These are phyloP conservation scores for Busseola fusca DNA, from an alignment of 2,888 invertebrate genomes.

Conservation along the genomic window DNA sequence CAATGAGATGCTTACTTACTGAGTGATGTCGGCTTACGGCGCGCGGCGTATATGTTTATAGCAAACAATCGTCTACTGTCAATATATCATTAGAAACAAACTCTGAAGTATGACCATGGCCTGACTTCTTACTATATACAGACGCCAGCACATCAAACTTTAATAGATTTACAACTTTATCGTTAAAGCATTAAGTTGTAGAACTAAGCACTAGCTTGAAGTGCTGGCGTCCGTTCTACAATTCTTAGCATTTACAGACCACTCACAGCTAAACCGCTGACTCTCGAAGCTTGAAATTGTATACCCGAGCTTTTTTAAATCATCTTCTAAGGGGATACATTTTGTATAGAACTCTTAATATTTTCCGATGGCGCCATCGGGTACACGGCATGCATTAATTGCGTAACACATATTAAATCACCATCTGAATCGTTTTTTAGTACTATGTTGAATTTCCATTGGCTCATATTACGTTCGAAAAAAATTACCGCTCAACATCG, in stretches of 20 bases:
- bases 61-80: conserved; percentile 14
- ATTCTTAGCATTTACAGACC: neutral
- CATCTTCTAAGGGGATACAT: neutral
- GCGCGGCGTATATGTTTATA: neutral
- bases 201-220: too few relatives aligned
- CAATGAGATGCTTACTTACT: conserved; percentile 33
- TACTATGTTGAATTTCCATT: too few relatives aligned
- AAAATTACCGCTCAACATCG: neutral
- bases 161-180: too few relatives aligned
- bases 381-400: too few relatives aligned
- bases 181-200: too few relatives aligned
- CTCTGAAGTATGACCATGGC: neutral
- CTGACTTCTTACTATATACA: neutral
- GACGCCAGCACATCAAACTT: too few relatives aligned
- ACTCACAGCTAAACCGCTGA: neutral
- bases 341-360: neutral
- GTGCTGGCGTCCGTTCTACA: neutral
- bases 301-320: too few relatives aligned
- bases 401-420: too few relatives aligned
- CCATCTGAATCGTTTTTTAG: too few relatives aligned
- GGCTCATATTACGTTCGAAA: neutral
- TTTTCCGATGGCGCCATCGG: too few relatives aligned
- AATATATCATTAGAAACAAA: conserved; percentile 6
- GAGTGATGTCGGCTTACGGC: conserved; percentile 13
- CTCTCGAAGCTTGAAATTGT: neutral